A percentile compares a stretch with the other conserved stretches of the same genome.
These are phyloP conservation scores for Drosophila virilis DNA, from an alignment of 1,140 invertebrate genomes.

Conservation along the genomic window DNA sequence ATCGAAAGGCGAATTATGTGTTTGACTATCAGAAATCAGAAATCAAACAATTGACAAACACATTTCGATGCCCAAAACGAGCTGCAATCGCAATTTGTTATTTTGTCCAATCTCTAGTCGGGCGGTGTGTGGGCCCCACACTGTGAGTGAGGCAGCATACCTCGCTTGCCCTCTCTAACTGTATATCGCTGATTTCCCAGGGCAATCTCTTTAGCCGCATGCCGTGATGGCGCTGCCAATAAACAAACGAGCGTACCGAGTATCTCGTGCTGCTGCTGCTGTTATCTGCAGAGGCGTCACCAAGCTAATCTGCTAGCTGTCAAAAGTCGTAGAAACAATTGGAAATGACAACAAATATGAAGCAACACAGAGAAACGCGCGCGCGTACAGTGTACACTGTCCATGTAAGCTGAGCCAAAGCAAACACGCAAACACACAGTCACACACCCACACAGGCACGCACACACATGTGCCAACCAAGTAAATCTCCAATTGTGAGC, in stretches of 20 bases:
- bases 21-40: neutral
- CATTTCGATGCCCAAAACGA: conserved; percentile 13
- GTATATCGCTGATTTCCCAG: conserved; percentile 60
- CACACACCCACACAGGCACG: conserved; percentile 3
- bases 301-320: conserved; percentile 76
- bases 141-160: neutral
- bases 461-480: conserved; percentile 24
- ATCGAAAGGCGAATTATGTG: neutral
- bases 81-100: conserved; percentile 13
- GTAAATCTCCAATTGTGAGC: conserved; percentile 59
- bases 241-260: conserved; percentile 3
- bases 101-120: neutral
- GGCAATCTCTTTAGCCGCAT: conserved; percentile 43
- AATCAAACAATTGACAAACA: conserved; percentile 9
- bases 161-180: neutral
- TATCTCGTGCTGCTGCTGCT: conserved; percentile 5
- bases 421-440: conserved; percentile 46
- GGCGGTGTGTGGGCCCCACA: neutral
- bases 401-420: conserved; percentile 45
- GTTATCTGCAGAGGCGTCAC: conserved; percentile 57
- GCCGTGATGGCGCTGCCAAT: conserved; percentile 5
- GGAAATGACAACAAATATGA: conserved; percentile 80
- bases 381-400: conserved; percentile 28
- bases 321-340: conserved; percentile 80
- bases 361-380: conserved; percentile 51